Percentiles rank a stretch among this genome's conserved stretches.
phyloP scores from a whole-genome alignment of 2,888 invertebrate genomes.

The Lamellibrachia satsuma region DNA sequence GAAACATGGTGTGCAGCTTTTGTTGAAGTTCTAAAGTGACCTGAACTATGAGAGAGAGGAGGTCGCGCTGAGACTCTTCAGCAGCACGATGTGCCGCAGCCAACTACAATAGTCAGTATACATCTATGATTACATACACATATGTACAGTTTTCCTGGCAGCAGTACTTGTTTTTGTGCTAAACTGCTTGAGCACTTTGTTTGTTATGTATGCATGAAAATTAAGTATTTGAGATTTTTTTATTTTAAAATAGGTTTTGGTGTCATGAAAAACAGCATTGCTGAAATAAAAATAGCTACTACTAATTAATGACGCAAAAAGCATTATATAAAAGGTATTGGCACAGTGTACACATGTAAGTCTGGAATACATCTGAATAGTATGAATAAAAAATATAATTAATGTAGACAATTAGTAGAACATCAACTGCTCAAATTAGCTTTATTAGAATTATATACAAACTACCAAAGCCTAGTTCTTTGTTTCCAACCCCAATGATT shows the following conservation, averaged over 20 bases:
- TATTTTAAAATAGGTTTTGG: too few relatives aligned
- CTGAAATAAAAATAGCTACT: too few relatives aligned
- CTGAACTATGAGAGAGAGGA: slow-evolving; percentile 54
- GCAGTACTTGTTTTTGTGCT: too few relatives aligned
- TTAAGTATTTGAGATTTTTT: too few relatives aligned
- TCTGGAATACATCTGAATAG: background rate
- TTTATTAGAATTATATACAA: background rate
- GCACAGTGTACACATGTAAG: background rate
- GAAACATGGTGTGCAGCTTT: slow-evolving; percentile 59
- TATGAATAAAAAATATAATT: background rate
- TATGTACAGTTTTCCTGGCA: too few relatives aligned
- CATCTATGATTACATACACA: background rate
- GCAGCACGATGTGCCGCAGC: slow-evolving; percentile 42
- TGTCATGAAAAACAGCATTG: too few relatives aligned
- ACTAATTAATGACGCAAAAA: too few relatives aligned
- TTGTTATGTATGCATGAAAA: too few relatives aligned
- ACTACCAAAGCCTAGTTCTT: background rate
- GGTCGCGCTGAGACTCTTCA: slow-evolving; percentile 51
- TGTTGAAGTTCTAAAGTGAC: slow-evolving; percentile 62
- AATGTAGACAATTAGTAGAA: background rate
- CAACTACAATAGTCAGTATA: background rate
- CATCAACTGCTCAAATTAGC: background rate
- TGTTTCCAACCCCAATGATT: background rate
- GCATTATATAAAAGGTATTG: background rate
- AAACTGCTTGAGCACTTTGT: too few relatives aligned